Evolutionary conservation across 2,888 invertebrate genomes (phyloP), one percentile per base, ranked within the genome.

Genomic region (Leptarthrus brevirostris): DNA sequence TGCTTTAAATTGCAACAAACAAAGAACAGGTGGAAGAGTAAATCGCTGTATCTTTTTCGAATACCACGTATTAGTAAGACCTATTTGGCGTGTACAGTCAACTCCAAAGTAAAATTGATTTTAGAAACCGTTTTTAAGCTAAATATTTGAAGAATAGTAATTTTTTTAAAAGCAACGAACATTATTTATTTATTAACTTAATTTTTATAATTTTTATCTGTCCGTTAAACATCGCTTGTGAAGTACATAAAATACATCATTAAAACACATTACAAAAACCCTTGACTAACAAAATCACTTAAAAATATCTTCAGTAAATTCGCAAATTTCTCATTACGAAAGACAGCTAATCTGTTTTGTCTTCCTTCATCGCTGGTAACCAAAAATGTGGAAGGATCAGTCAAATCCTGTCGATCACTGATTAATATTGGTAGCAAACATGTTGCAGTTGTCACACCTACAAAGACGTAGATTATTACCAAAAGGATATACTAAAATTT

Each of bases 351-450:
- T 53, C 81, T 77, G 58, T 79, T 80, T 30, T 76, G 75, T 18
- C 74, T 66, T 3, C 80, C 78, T 61, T 81, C 80, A 8, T 81
- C 80, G 2, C 78, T 77, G 26, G 80, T 78, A 18, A 77, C 74
- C 24, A 82, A 44, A 53, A 79, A 80, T 72, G 80, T 79, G 16
- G 74, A 75, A 0, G 79, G 76, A 75, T 81, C 80, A 0, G 80
- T 77, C 22, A 81, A 75, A 12, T 82, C 80, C 4, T 77, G 72
- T 72, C 80, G 79, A 73, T 81, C 81, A 52, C 79, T 81, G 12
- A 81, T 79, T 54, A 81, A 70, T 49, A 82, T 79, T 3, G 82
- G 81, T 44, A 80, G 49, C 24, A 81, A 70, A 34, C 80, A 79
- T 2, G 79, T 78, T 3, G 78, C 78, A 5, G 80, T 79, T 40